Evolutionary conservation across 2,888 invertebrate species (phyloP).

Genomic region (Anaspis maculata): DNA sequence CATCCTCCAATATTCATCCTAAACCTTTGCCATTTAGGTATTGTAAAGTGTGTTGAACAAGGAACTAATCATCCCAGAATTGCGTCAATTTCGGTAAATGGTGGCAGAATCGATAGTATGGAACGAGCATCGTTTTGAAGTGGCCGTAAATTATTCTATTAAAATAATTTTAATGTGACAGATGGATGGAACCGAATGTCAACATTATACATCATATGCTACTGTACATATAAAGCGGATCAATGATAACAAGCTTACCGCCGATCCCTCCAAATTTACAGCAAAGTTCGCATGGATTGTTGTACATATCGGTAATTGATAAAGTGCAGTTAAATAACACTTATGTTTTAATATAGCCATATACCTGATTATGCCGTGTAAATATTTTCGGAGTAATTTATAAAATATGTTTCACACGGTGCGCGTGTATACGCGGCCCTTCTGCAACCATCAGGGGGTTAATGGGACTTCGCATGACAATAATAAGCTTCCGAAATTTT

Average conservation of each 20-base stretch:
- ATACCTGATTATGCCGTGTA: constrained; percentile 25
- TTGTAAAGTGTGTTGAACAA: too few species aligned
- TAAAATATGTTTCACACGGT: constrained; percentile 15
- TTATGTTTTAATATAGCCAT: constrained; percentile 37
- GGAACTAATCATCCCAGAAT: too few species aligned
- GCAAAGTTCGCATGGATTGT: constrained; percentile 17
- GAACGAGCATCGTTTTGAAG: too few species aligned
- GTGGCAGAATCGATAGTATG: too few species aligned
- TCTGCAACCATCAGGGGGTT: too few species aligned
- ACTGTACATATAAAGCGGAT: constrained; percentile 33
- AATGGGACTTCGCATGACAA: too few species aligned
- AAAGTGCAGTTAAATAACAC: constrained; percentile 38
- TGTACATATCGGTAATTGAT: constrained; percentile 35
- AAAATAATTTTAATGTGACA: constrained; percentile 42
- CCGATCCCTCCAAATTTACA: constrained; percentile 3
- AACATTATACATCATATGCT: constrained; percentile 41
- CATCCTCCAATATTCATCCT: too few species aligned
- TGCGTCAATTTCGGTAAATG: too few species aligned
- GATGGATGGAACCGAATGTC: constrained; percentile 34
- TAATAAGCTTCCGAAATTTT: too few species aligned
- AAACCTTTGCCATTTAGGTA: too few species aligned
- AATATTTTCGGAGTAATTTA: constrained; percentile 19
- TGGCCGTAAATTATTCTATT: constrained; percentile 35
- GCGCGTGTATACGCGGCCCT: neutral
- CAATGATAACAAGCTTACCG: constrained; percentile 6